A percentile compares a stretch with the other conserved stretches of the same genome.
phyloP scores from a whole-genome alignment of 2,888 invertebrate genomes.

The Serripes groenlandicus region DNA sequence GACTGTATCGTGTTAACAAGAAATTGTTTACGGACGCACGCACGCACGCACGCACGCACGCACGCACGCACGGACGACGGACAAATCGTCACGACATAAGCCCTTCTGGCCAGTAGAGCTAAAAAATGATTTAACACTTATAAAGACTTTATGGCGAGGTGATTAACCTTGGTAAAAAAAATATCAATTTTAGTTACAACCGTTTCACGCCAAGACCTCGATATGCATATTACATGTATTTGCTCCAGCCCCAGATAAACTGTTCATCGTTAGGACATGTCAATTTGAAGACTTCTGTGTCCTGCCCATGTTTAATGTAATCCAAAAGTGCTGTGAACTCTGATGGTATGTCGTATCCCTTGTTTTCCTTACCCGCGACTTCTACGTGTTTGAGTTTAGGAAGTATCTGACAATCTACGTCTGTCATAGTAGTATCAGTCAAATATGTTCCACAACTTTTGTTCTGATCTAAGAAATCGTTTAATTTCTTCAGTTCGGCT shows the following conservation, averaged over 20 bases:
- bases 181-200: too few species aligned
- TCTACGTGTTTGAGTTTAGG: conserved; percentile 72
- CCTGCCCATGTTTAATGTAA: conserved; percentile 63
- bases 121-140: too few species aligned
- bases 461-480: conserved; percentile 61
- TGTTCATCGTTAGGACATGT: conserved; percentile 71
- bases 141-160: too few species aligned
- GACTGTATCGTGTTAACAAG: too few species aligned
- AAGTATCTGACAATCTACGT: conserved; percentile 73
- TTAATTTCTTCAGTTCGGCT: conserved; percentile 64
- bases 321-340: conserved; percentile 54
- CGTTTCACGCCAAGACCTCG: too few species aligned
- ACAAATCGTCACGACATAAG: too few species aligned
- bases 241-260: conserved; percentile 73
- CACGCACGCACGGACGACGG: too few species aligned
- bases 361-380: conserved; percentile 70
- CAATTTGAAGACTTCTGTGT: conserved; percentile 52
- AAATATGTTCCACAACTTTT: conserved; percentile 47
- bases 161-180: too few species aligned
- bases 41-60: too few species aligned
- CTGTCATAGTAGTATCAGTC: conserved; percentile 61
- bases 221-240: conserved; percentile 14
- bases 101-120: too few species aligned
- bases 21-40: too few species aligned
- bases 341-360: conserved; percentile 66